phyloP scores from a whole-genome alignment of 2,113 vertebrate species.

The Neolamprologus falcicula region DNA sequence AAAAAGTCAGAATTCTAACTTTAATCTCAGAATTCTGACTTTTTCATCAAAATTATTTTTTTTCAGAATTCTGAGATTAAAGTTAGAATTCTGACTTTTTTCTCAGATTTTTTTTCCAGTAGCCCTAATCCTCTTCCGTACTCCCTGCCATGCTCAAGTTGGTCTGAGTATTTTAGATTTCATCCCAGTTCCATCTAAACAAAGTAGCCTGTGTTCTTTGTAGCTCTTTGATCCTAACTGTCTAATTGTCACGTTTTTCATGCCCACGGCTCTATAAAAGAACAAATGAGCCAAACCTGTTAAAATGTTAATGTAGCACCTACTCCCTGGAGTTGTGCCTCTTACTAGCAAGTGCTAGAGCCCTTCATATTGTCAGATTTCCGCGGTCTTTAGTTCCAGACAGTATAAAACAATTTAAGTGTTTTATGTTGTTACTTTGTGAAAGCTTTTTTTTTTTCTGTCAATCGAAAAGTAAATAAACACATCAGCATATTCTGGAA shows the following conservation, averaged over 20 bases:
- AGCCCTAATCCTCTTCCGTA: not conserved
- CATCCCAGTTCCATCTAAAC: not conserved
- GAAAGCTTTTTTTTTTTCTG: conserved; percentile 1
- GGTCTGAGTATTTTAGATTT: not conserved
- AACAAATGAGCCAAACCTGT: not conserved
- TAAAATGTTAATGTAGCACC: conserved; percentile 2
- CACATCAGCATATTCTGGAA: conserved; percentile 54
- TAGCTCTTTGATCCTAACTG: not conserved
- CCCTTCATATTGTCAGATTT: not conserved
- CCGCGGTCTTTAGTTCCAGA: conserved; percentile 9
- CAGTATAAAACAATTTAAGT: conserved; percentile 11
- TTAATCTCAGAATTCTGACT: not conserved
- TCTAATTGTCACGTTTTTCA: not conserved
- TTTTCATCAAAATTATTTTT: not conserved
- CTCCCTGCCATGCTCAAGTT: not conserved
- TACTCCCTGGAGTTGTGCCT: not conserved
- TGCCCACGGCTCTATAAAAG: not conserved
- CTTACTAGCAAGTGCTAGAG: not conserved
- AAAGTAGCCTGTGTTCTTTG: not conserved
- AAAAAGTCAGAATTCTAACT: not conserved
- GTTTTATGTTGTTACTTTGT: conserved; percentile 39
- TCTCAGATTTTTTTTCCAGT: not conserved
- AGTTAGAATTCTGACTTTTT: not conserved
- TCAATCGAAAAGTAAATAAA: conserved; percentile 47
- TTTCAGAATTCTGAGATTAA: not conserved